These are phyloP conservation scores for Chelon auratus DNA, from an alignment of 2,797 vertebrate species.

Conservation along the genomic window DNA sequence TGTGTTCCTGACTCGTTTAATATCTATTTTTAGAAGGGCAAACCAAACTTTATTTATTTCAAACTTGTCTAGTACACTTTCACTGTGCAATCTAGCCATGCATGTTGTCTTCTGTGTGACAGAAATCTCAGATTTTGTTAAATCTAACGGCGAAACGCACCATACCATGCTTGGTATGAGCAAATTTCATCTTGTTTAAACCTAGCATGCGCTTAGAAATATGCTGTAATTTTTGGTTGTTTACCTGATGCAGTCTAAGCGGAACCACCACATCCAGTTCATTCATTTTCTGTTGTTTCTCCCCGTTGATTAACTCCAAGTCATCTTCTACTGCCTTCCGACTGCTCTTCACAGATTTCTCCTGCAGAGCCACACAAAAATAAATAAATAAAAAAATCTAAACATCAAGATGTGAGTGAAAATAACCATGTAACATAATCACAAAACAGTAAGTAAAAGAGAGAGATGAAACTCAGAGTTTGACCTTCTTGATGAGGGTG, in stretches of 20 bases:
- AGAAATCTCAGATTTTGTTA: too few species aligned
- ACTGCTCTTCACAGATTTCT: constrained; percentile 79
- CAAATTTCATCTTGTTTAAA: too few species aligned
- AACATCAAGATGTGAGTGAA: background rate
- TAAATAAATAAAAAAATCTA: background rate
- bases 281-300: constrained; percentile 92
- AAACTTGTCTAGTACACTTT: too few species aligned
- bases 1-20: too few species aligned
- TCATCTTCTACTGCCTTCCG: constrained; percentile 80
- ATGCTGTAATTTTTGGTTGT: background rate
- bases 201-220: too few species aligned
- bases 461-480: background rate
- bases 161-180: too few species aligned
- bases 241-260: constrained; percentile 92
- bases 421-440: background rate
- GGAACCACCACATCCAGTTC: constrained; percentile 90
- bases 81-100: too few species aligned
- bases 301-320: constrained; percentile 89
- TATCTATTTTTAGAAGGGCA: too few species aligned
- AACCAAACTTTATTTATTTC: too few species aligned
- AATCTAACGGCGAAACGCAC: too few species aligned
- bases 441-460: background rate
- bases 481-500: constrained; percentile 87
- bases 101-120: too few species aligned
- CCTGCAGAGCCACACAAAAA: constrained; percentile 74